These are phyloP conservation scores for Neomorphus geoffroyi DNA, from an alignment of 2,797 vertebrate species.

Conservation along the genomic window DNA sequence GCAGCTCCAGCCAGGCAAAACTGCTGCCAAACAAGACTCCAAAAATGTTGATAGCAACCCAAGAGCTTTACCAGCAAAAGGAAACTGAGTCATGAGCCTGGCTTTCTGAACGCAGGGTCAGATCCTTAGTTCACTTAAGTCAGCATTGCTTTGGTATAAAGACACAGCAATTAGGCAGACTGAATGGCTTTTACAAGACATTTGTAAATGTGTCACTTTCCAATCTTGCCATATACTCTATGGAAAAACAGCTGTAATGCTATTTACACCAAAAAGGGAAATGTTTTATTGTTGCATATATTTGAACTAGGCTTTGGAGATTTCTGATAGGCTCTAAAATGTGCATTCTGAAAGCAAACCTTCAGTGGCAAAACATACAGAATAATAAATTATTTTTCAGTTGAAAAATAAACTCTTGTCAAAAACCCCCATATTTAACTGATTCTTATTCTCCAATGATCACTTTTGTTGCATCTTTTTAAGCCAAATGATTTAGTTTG, in stretches of 20 bases:
- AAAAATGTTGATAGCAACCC: neutral
- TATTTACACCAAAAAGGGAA: slow-evolving; percentile 13
- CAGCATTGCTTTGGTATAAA: neutral
- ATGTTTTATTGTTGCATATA: slow-evolving; percentile 23
- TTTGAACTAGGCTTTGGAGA: slow-evolving; percentile 40
- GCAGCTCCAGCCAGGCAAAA: neutral
- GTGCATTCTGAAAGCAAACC: slow-evolving; percentile 1
- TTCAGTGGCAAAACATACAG: slow-evolving; percentile 50
- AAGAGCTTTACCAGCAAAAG: neutral
- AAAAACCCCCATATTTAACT: slow-evolving; percentile 60
- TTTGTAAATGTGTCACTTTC: neutral
- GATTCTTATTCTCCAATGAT: slow-evolving; percentile 59
- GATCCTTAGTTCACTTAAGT: neutral
- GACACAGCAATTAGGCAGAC: neutral
- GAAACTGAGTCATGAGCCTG: neutral
- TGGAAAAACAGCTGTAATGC: slow-evolving; percentile 9
- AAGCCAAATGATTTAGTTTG: slow-evolving; percentile 42
- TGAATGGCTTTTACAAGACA: neutral
- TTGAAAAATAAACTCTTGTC: slow-evolving; percentile 64
- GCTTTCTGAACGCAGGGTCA: neutral
- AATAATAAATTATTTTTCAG: slow-evolving; percentile 64
- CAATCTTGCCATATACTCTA: neutral
- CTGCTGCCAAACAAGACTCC: neutral
- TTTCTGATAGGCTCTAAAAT: slow-evolving; percentile 28
- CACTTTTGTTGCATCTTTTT: slow-evolving; percentile 38